Evolutionary conservation across 2,888 invertebrate genomes (phyloP).

Genomic region (Cylindroiulus punctatus): DNA sequence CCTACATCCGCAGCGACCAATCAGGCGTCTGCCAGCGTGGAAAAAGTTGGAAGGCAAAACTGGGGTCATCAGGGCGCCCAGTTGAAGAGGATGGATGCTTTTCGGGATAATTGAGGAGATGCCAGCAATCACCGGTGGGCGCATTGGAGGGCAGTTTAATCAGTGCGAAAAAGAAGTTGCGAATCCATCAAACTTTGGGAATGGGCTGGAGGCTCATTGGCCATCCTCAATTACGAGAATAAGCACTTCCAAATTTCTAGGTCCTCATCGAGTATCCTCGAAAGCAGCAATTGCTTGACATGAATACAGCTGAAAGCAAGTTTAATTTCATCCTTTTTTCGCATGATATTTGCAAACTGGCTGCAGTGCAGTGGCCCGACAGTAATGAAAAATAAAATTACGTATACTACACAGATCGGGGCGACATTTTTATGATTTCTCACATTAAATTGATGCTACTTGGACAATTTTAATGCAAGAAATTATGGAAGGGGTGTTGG

Average conservation of each 20-base stretch:
- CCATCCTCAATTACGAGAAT: not conserved
- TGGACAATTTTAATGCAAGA: too few relatives aligned
- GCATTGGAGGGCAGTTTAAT: constrained; percentile 26
- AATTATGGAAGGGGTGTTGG: too few relatives aligned
- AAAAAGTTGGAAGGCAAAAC: constrained; percentile 1
- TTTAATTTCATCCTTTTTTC: too few relatives aligned
- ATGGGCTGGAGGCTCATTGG: constrained; percentile 15
- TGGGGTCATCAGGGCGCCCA: constrained; percentile 32
- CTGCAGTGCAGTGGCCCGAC: too few relatives aligned
- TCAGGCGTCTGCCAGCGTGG: not conserved
- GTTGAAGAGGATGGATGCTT: constrained; percentile 32
- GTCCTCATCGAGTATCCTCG: not conserved
- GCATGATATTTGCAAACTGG: too few relatives aligned
- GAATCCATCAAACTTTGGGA: constrained; percentile 26
- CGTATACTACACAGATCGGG: too few relatives aligned
- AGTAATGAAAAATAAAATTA: too few relatives aligned
- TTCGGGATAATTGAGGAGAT: not conserved
- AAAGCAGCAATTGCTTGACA: not conserved
- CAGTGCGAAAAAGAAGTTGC: constrained; percentile 14
- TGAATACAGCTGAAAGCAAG: not conserved
- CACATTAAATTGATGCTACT: too few relatives aligned
- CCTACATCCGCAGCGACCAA: not conserved
- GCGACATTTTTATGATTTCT: too few relatives aligned
- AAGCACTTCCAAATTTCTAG: not conserved
- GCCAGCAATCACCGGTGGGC: constrained; percentile 2